Percentiles rank a stretch among this genome's conserved stretches.
phyloP scores from a whole-genome alignment of 2,113 vertebrate species.

The Romanogobio albipinnatus region DNA sequence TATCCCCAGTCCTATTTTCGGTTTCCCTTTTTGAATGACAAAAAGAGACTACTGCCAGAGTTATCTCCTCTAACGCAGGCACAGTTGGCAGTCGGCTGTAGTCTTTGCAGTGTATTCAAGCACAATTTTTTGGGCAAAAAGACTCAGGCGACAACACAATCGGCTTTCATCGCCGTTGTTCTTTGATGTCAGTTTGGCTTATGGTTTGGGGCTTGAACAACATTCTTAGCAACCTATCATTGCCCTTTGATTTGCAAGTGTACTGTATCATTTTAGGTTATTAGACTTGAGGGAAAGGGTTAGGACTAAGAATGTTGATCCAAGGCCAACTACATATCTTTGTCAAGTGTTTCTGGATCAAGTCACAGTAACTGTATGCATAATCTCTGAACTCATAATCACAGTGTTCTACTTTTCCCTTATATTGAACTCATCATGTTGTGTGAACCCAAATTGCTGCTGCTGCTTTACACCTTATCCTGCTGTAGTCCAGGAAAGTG shows the following conservation, averaged over 20 bases:
- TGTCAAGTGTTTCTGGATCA: too few species aligned
- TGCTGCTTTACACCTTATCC: neutral
- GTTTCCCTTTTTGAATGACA: neutral
- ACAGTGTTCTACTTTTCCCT: neutral
- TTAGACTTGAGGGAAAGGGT: neutral
- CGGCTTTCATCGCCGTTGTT: too few species aligned
- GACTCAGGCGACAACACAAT: neutral
- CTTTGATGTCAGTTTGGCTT: neutral
- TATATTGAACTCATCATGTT: neutral
- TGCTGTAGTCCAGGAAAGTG: neutral
- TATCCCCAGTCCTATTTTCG: neutral
- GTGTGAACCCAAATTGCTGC: neutral
- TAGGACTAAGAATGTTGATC: neutral
- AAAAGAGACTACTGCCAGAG: neutral
- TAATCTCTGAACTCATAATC: neutral
- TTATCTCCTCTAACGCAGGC: neutral
- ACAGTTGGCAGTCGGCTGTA: neutral
- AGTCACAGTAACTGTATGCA: neutral
- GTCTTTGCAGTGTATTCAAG: neutral
- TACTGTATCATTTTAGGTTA: neutral
- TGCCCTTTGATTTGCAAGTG: neutral
- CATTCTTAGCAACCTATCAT: neutral
- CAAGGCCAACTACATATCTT: neutral
- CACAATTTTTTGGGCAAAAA: neutral
- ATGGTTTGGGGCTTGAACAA: neutral